Base-by-base conservation (phyloP, 2,113 vertebrate genomes). In the Macroglossus sobrinus region DNA sequence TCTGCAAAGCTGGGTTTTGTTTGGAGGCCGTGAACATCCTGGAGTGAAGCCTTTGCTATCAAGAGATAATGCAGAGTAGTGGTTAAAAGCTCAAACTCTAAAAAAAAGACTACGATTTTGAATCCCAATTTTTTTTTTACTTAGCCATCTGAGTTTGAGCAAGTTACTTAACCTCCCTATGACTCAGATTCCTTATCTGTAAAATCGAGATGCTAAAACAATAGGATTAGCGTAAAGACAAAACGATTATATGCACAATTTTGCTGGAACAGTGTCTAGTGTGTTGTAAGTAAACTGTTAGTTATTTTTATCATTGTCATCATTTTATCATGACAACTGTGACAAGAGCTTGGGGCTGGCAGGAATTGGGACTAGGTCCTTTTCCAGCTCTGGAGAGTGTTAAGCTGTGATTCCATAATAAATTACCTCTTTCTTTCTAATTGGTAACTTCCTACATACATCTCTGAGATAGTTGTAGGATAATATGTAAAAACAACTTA, bases 371-470 rank as follows among this genome's bases (percentile, higher is more conserved):
- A 72, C 84, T 21, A 47, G 76, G 71, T 90, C 45, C 74, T 50
- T 91, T 66, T 93, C 38, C 33, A 38, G 10, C 61, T 79, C 68
- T 75, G 47, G 30, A 43, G n/a, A 35, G 22, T 66, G 40, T 50
- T 72, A 90, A 84, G 69, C 28, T 50, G 6, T 45, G 30, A 68
- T 26, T 19, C 55, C 21, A 26, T 68, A 35, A 81, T 47, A 45
- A 72, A 68, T 91, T 84, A 38, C n/a, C 92, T 22, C 35, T 87
- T 84, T 88, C 53, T 89, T 96, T 90, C 24, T 64, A 53, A 33
- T 84, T 66, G 86, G 75, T 68, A 85, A 57, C 35, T 53, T 40
- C 38, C 21, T 68, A 38, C 11, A 28, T 66, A n/a, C 18, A 59
- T 85, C 50, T 28, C 43, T 59, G 55, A 61, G n/a, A 55, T 79